A percentile compares a stretch with the other conserved stretches of the same genome.
These are phyloP conservation scores for Pachycephus smyrnensis DNA, from an alignment of 2,888 invertebrate species.

Conservation along the genomic window DNA sequence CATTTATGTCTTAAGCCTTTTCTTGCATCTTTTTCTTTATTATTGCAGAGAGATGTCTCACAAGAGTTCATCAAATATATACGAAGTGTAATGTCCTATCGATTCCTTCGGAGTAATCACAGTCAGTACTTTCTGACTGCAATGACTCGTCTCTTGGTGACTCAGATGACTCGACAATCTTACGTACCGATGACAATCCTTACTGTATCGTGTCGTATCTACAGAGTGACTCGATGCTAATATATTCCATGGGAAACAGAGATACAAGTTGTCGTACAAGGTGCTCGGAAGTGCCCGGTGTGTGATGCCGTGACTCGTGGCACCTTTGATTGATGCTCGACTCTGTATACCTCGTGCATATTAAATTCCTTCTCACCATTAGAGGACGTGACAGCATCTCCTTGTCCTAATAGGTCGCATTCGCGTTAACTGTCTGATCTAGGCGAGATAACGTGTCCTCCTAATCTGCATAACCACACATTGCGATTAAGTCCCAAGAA, in stretches of 20 bases:
- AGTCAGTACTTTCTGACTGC: not conserved
- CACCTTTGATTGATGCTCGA: conserved; percentile 45
- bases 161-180: not conserved
- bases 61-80: not conserved
- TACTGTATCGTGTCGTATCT: not conserved
- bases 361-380: conserved; percentile 48
- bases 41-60: not conserved
- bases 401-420: not conserved
- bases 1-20: not conserved
- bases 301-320: conserved; percentile 28
- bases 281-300: conserved; percentile 19
- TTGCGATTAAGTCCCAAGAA: not conserved
- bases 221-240: conserved; percentile 29
- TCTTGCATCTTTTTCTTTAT: not conserved
- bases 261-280: conserved; percentile 20
- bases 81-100: not conserved
- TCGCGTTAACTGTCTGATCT: not conserved
- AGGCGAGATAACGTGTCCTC: not conserved
- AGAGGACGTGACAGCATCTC: not conserved
- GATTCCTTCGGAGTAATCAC: not conserved
- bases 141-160: not conserved
- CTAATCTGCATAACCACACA: not conserved
- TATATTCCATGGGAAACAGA: conserved; percentile 43
- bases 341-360: conserved; percentile 38
- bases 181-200: not conserved